Conservation (phyloP, 64 coral and sea anemone species). For the Montipora cactus region DNA sequence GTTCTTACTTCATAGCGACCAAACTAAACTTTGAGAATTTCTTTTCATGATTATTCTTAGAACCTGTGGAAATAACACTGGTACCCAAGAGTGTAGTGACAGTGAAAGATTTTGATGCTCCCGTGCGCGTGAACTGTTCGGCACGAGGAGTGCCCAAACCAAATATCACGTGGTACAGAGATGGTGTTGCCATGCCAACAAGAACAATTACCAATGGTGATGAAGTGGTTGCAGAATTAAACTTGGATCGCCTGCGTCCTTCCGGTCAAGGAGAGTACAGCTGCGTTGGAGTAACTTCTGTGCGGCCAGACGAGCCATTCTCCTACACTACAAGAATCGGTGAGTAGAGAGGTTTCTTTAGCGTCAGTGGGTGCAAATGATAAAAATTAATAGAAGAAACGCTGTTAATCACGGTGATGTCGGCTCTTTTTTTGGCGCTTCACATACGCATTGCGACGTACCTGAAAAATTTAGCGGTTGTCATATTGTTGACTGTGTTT, state of each 20-base stretch:
- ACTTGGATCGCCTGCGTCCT: slow-evolving; percentile 23
- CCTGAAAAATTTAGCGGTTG: too few species aligned
- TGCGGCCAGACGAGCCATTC: slow-evolving; percentile 28
- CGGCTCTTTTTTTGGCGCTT: too few species aligned
- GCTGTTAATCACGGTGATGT: too few species aligned
- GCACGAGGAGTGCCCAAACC: slow-evolving; percentile 74
- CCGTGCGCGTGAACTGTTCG: slow-evolving; percentile 76
- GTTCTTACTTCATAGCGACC: too few species aligned
- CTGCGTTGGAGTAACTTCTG: slow-evolving; percentile 14
- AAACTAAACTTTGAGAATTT: not conserved
- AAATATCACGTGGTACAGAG: slow-evolving; percentile 90
- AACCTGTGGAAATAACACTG: slow-evolving; percentile 29
- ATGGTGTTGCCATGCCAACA: slow-evolving; percentile 72
- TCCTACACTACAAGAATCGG: slow-evolving; percentile 54
- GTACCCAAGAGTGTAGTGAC: slow-evolving; percentile 11
- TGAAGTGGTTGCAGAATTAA: slow-evolving; percentile 22
- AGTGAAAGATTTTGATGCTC: slow-evolving; percentile 37
- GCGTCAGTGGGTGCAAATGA: too few species aligned
- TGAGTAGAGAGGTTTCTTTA: not conserved
- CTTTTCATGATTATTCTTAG: not conserved
- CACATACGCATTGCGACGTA: too few species aligned
- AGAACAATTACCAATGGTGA: slow-evolving; percentile 22
- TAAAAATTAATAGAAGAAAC: too few species aligned
- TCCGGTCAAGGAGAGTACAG: slow-evolving; percentile 56
- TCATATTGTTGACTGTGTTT: too few species aligned